Evolutionary conservation across 2,797 vertebrate genomes (phyloP), one percentile per base, ranked within the genome.

Genomic region (Echeneis naucrates): DNA sequence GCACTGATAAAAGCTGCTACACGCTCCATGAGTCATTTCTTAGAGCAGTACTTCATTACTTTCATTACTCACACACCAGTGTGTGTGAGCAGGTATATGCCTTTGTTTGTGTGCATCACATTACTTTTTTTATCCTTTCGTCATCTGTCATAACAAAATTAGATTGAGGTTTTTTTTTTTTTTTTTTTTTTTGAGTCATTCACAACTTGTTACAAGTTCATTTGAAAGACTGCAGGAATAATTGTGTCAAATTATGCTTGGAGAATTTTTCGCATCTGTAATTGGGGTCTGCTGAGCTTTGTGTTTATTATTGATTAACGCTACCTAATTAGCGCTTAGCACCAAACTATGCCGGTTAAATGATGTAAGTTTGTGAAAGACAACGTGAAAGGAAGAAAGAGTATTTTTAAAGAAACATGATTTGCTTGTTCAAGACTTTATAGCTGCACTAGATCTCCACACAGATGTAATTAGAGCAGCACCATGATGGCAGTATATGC

Each of bases 351-450:
- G 75, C 77, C 73, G 60, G 60, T 69, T 85, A 87, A 86, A 75
- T 89, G 84, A 90, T 84, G 87, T 69, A 90, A 89, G 68, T 65
- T 70, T 69, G 80, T 82, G 88, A 90, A 91, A 89, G 86, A 75
- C 76, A 75, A 71, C 83, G 35, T 68, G 48, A 85, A 80, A 24
- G 64, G 65, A 50, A 64, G 59, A 77, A 82, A 54, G 38, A 66
- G 80, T 48, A 51, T 37, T 56, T 80, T 86, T 77, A 86, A 81
- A 85, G 57, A 75, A 80, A 73, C 66, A 82, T 66, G 52, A 82
- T 81, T 72, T 60, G 65, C 75, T 81, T 76, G 67, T 70, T 77
- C 0, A 35, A 78, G 64, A 54, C 62, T 77, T 73, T 71, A 60
- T 47, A 66, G 70, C 60, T 66, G 38, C 54, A 27, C 3, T 35